Base-by-base conservation (phyloP, 2,888 invertebrate genomes). In the Plebejus argus region DNA sequence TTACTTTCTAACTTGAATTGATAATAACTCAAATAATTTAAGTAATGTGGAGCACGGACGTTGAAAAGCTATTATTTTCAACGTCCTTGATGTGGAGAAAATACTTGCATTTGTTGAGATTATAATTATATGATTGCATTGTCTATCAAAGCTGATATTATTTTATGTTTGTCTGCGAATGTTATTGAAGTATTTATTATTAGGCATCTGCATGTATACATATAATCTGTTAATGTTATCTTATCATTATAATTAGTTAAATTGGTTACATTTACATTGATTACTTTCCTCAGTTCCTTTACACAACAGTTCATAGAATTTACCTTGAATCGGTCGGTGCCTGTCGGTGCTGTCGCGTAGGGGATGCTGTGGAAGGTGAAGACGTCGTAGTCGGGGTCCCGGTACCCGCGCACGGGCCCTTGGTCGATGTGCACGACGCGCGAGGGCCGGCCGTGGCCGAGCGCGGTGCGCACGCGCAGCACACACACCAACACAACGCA, bases 281-380 rank as follows among this genome's bases (percentile, higher is more conserved):
- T 53, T 18, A 53, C 5, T 15, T 53, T 18, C 18, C 18, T 18
- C 18, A 18, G 15, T 53, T 12, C 18, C 5, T 20, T 61, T 23
- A 61, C 8, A 8, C 61, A 10, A 70, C 85, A 84, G 2, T 45
- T 45, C 10, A 45, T 81, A 78, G 66, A 82, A 89, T 1, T 86
- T 77, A 12, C 83, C 83, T 10, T 80, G 84, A 28, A 33, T 80
- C 82, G 6, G 18, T 88, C 74, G 0, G 70, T 58, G 1, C 88
- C 89, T 2, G 83, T 86, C 0, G 90, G 90, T 1, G 85, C 86
- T 15, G 86, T 88, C 1, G 90, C 90, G 72, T 90, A 90, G 0
- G 90, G 90, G 15, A 91, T 88, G 56, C 85, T 84, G 75, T 85
- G 84, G 78, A 88, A 91, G 0, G 80, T 78, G 77, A 82, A 90